Percentiles rank a stretch among this genome's conserved stretches.
Conservation (phyloP, 2,888 invertebrate genomes). For the Pyrochroa serraticornis region DNA sequence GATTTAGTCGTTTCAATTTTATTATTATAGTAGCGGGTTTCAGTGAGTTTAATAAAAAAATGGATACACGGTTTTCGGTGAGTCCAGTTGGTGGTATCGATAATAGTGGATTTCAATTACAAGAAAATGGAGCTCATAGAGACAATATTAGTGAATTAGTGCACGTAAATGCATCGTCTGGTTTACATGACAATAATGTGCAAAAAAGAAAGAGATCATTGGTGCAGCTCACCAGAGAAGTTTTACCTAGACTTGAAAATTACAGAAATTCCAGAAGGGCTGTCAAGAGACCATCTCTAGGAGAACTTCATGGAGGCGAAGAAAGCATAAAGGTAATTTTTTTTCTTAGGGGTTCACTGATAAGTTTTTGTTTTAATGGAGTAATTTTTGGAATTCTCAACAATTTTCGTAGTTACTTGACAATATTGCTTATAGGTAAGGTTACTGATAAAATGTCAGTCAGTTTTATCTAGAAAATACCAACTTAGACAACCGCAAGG, state of each 20-base stretch:
- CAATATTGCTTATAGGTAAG: background rate
- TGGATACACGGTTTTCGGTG: constrained; percentile 45
- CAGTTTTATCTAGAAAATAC: background rate
- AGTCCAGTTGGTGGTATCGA: constrained; percentile 42
- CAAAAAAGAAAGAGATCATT: constrained; percentile 62
- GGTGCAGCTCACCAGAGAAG: constrained; percentile 76
- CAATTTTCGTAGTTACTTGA: background rate
- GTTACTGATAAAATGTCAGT: background rate
- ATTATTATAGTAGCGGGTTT: background rate
- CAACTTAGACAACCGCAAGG: no score
- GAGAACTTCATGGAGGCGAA: constrained; percentile 79
- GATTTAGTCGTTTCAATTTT: constrained; percentile 1
- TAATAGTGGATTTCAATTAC: constrained; percentile 49
- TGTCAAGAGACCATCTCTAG: constrained; percentile 80
- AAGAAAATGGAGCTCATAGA: constrained; percentile 41
- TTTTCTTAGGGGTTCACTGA: background rate
- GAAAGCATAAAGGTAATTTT: constrained; percentile 58
- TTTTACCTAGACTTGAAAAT: constrained; percentile 80
- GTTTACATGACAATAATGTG: constrained; percentile 40
- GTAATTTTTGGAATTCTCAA: background rate
- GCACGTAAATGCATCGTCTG: constrained; percentile 42
- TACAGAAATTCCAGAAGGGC: constrained; percentile 80
- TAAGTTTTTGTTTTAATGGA: background rate
- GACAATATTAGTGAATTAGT: constrained; percentile 39
- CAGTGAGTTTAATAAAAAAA: constrained; percentile 19